These are phyloP conservation scores for Opisthocomus hoazin DNA, from an alignment of 2,113 vertebrate genomes.

Conservation along the genomic window DNA sequence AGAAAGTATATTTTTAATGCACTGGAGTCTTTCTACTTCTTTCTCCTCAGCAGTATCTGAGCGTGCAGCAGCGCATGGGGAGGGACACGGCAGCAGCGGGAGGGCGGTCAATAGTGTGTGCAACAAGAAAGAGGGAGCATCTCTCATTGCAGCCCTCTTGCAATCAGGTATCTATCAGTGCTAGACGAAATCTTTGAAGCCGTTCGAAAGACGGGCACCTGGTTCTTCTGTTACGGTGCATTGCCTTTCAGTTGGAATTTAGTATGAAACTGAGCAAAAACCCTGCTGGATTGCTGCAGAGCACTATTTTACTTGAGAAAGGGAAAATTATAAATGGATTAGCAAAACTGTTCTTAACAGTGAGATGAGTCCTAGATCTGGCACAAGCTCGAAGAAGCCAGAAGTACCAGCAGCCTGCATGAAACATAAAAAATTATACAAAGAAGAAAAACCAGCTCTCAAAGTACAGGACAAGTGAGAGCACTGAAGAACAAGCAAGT, in stretches of 20 bases:
- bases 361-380: background rate
- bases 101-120: rapidly evolving
- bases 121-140: background rate
- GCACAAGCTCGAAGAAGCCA: background rate
- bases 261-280: background rate
- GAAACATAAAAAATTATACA: background rate
- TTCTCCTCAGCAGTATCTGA: background rate
- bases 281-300: background rate
- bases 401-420: background rate
- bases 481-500: background rate
- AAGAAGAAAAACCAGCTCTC: background rate
- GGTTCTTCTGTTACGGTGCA: background rate
- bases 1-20: background rate
- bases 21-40: background rate
- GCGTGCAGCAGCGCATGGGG: rapidly evolving
- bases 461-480: background rate
- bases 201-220: background rate
- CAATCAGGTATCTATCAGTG: too few relatives aligned
- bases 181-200: background rate
- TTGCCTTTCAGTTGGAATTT: background rate
- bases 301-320: background rate
- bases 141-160: background rate
- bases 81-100: background rate
- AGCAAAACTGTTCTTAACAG: background rate
- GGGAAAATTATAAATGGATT: background rate